These are phyloP conservation scores for Tauraco hartlaubi DNA, from an alignment of 2,797 vertebrate genomes.

Conservation along the genomic window DNA sequence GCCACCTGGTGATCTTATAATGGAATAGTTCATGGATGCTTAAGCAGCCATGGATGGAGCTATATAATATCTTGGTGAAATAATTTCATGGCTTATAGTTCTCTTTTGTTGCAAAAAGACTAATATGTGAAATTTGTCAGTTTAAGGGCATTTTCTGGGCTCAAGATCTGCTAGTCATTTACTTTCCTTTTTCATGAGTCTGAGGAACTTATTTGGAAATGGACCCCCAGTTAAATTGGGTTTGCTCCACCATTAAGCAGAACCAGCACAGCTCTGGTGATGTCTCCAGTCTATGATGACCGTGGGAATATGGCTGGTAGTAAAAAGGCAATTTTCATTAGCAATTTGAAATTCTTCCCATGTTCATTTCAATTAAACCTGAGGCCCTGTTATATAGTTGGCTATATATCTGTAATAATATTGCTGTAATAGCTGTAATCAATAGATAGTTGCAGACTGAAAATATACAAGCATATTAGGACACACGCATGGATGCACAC, in stretches of 20 bases:
- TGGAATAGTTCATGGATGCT: slow-evolving; percentile 30
- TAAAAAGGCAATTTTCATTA: slow-evolving; percentile 32
- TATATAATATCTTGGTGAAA: background rate
- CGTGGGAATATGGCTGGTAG: background rate
- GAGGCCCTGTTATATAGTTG: background rate
- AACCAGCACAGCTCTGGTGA: background rate
- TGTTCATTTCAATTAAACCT: slow-evolving; percentile 50
- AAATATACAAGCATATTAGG: background rate
- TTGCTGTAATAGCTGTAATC: slow-evolving; percentile 5
- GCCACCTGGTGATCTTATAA: slow-evolving; percentile 19
- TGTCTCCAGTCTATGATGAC: background rate
- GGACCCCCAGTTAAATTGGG: background rate
- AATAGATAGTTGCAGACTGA: background rate
- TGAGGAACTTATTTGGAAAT: background rate
- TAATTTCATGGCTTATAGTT: background rate
- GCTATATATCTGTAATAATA: slow-evolving; percentile 21
- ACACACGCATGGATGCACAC: background rate
- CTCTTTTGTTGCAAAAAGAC: background rate
- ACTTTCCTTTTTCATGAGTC: background rate
- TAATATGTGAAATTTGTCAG: background rate
- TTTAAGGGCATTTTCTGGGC: background rate
- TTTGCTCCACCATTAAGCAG: background rate
- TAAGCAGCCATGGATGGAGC: slow-evolving; percentile 8
- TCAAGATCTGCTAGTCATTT: background rate
- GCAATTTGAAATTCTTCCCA: slow-evolving; percentile 23